Percentiles rank a stretch among this genome's conserved stretches.
phyloP scores from a whole-genome alignment of 2,797 vertebrate species.

The Monodelphis domestica region DNA sequence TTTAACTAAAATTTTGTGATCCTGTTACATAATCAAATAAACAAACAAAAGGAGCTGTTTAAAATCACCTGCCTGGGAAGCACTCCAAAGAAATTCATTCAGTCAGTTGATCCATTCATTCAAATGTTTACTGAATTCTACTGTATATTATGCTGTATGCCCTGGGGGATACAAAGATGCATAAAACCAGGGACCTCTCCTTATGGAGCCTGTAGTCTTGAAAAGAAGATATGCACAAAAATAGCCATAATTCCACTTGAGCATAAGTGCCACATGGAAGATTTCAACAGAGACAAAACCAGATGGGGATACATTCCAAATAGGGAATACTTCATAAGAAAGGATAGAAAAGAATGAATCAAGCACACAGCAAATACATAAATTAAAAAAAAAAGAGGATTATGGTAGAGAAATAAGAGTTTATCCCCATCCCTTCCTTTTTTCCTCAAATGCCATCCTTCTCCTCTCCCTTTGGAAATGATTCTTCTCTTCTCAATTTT shows the following conservation, averaged over 20 bases:
- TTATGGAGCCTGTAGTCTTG: neutral
- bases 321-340: neutral
- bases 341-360: neutral
- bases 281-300: neutral
- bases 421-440: neutral
- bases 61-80: neutral
- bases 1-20: neutral
- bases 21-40: neutral
- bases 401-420: neutral
- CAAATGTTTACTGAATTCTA: neutral
- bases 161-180: neutral
- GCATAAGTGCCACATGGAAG: neutral
- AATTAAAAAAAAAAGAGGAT: neutral
- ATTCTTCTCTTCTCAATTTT: neutral
- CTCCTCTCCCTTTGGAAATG: neutral
- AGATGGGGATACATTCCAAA: neutral
- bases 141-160: neutral
- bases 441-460: neutral
- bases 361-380: neutral
- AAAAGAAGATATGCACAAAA: neutral
- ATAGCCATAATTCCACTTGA: neutral
- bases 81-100: neutral
- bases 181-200: neutral
- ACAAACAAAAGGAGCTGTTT: neutral
- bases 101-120: neutral